Evolutionary conservation across 2,888 invertebrate genomes (phyloP).

Genomic region (Rhagonycha fulva): DNA sequence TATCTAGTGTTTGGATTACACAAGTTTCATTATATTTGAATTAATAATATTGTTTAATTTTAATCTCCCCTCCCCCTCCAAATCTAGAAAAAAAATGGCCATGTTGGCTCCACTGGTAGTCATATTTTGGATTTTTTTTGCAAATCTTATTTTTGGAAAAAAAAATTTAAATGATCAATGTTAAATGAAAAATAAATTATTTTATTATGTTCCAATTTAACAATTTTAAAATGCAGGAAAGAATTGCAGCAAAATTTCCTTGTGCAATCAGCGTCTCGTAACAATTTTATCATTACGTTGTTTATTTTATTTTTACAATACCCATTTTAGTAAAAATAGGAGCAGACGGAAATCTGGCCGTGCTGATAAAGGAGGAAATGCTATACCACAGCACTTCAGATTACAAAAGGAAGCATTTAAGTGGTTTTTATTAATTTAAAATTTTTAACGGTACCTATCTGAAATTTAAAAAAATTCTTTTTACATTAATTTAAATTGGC

Average conservation of each 20-base stretch:
- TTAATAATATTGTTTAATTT: too few species aligned
- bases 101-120: too few species aligned
- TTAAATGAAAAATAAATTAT: too few species aligned
- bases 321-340: neutral
- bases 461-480: neutral
- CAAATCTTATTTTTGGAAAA: too few species aligned
- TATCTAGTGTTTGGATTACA: too few species aligned
- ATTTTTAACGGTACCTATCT: neutral
- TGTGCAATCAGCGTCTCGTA: neutral
- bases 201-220: too few species aligned
- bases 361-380: conserved; percentile 23
- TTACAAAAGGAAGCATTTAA: conserved; percentile 10
- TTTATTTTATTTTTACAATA: neutral
- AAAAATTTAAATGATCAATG: too few species aligned
- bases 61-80: too few species aligned
- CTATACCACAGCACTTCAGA: conserved; percentile 18
- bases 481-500: too few species aligned
- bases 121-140: too few species aligned
- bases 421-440: neutral
- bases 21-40: too few species aligned
- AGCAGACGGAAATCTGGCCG: conserved; percentile 18
- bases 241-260: neutral
- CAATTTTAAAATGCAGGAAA: neutral
- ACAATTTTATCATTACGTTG: neutral
- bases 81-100: too few species aligned